Conservation (phyloP, 2,888 invertebrate species). For the Hoplodrina ambigua region DNA sequence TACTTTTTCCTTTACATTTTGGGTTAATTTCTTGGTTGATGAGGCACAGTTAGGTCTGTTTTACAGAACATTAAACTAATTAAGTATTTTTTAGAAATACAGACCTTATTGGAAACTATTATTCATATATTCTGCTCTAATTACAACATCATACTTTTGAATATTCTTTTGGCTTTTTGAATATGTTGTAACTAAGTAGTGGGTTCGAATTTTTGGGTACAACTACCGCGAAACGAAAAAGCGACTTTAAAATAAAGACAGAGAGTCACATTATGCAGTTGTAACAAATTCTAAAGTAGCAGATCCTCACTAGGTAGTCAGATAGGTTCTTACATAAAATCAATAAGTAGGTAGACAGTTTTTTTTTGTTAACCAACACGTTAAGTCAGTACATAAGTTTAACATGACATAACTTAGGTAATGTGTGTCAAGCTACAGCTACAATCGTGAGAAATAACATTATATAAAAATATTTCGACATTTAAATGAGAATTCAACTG, state of each 20-base stretch:
- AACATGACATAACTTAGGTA: conserved; percentile 82
- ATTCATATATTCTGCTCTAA: background rate
- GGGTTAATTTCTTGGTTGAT: background rate
- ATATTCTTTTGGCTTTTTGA: background rate
- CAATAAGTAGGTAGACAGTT: conserved; percentile 67
- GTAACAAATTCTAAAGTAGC: conserved; percentile 16
- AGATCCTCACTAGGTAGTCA: conserved; percentile 39
- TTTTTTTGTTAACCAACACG: conserved; percentile 67
- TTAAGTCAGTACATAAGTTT: conserved; percentile 48
- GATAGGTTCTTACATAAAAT: conserved; percentile 72
- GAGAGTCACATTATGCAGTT: conserved; percentile 1
- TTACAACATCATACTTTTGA: background rate
- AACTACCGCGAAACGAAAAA: conserved; percentile 10
- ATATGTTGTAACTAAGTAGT: background rate
- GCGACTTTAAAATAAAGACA: background rate
- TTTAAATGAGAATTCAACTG: conserved; percentile 33
- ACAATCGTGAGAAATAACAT: conserved; percentile 64
- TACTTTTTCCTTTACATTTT: background rate
- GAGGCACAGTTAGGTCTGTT: background rate
- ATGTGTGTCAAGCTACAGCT: conserved; percentile 79
- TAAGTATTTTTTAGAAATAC: background rate
- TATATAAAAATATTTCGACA: conserved; percentile 68
- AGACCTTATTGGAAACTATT: background rate
- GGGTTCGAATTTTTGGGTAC: background rate
- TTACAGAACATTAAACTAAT: background rate